These are phyloP conservation scores for Zaprionus nigranus DNA, from an alignment of 1,140 invertebrate genomes.

Conservation along the genomic window DNA sequence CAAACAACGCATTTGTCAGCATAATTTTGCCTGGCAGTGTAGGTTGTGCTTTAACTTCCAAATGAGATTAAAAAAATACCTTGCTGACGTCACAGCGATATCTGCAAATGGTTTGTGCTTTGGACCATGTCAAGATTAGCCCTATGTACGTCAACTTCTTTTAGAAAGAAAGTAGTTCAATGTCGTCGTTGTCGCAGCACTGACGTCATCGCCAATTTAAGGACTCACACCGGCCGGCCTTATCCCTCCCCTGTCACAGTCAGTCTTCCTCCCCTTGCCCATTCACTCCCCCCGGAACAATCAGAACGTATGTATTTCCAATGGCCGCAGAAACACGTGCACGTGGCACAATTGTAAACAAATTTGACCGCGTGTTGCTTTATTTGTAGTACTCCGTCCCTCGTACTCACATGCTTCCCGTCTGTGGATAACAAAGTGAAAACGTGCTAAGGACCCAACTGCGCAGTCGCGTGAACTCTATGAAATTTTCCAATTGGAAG, in stretches of 20 bases:
- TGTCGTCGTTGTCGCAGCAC: conserved; percentile 52
- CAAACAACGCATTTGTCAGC: no score
- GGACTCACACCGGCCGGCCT: conserved; percentile 60
- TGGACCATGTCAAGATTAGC: neutral
- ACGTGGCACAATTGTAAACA: conserved; percentile 73
- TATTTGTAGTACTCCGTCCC: conserved; percentile 6
- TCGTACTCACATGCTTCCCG: conserved; percentile 21
- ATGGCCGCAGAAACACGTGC: conserved; percentile 30
- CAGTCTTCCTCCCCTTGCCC: neutral
- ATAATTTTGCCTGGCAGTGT: no score
- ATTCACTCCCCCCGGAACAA: neutral
- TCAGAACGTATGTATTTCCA: conserved; percentile 15
- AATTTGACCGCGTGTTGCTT: conserved; percentile 39
- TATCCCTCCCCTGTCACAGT: neutral
- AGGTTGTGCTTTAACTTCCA: neutral
- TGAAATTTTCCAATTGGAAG: conserved; percentile 52
- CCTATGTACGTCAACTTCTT: neutral
- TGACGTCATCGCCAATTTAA: conserved; percentile 56
- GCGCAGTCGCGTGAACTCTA: conserved; percentile 59
- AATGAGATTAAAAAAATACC: neutral
- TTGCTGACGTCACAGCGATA: neutral
- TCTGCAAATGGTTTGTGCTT: neutral
- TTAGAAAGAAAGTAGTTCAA: conserved; percentile 66
- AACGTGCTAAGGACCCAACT: conserved; percentile 33
- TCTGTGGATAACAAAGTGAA: conserved; percentile 58